phyloP scores from a whole-genome alignment of 2,113 vertebrate species.

The pig (Sus scrofa) region DNA sequence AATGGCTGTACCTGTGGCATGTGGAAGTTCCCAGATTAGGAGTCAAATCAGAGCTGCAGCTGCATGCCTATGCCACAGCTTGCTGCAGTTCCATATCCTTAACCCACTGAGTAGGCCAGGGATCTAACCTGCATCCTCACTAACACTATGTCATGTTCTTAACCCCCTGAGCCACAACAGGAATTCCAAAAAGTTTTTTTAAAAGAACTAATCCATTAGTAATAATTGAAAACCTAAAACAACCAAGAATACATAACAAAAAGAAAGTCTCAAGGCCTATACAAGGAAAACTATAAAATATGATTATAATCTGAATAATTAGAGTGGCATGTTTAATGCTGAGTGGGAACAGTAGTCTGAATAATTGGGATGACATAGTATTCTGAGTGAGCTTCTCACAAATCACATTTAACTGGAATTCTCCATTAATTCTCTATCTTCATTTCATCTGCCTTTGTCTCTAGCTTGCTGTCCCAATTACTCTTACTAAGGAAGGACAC shows the following conservation, averaged over 20 bases:
- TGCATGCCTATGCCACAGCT: too few relatives aligned
- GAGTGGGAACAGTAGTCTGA: neutral
- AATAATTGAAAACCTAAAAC: constrained; percentile 19
- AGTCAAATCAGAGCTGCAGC: too few relatives aligned
- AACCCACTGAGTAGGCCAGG: too few relatives aligned
- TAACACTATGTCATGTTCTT: too few relatives aligned
- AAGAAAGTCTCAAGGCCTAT: neutral
- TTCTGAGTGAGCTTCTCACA: constrained; percentile 2
- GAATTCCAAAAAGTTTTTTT: neutral
- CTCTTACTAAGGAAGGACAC: neutral
- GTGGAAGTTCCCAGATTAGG: too few relatives aligned
- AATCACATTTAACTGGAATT: constrained; percentile 16
- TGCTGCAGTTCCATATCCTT: too few relatives aligned
- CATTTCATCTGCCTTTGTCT: neutral
- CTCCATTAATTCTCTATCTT: neutral
- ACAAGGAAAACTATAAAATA: neutral
- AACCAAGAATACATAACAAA: constrained; percentile 42
- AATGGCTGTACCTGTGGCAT: too few relatives aligned
- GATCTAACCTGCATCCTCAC: too few relatives aligned
- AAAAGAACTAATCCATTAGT: neutral
- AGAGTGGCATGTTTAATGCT: neutral
- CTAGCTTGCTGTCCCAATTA: neutral
- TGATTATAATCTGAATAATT: neutral
- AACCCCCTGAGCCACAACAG: too few relatives aligned
- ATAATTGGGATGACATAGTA: neutral